Conservation (phyloP, 1,140 invertebrate species). For the Pomacea maculata region DNA sequence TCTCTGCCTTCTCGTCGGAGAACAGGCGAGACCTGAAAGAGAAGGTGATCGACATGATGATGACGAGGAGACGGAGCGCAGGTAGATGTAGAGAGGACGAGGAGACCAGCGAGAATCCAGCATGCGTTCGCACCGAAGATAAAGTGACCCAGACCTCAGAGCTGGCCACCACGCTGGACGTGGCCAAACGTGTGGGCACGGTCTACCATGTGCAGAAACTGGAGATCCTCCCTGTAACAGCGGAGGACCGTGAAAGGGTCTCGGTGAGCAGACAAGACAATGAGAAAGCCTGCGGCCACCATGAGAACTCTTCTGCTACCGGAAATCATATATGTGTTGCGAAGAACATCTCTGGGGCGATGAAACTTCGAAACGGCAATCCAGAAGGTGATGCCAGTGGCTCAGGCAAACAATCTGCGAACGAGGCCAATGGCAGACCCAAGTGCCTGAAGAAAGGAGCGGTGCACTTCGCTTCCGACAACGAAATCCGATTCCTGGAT, state of each 20-base stretch:
- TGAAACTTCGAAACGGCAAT: too few relatives aligned
- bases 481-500: constrained; percentile 22
- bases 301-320: too few relatives aligned
- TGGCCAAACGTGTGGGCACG: neutral
- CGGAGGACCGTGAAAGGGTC: neutral
- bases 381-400: too few relatives aligned
- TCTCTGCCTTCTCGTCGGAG: neutral
- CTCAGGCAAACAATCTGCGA: neutral
- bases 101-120: neutral
- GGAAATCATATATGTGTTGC: too few relatives aligned
- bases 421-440: neutral
- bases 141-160: constrained; percentile 32
- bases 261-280: too few relatives aligned
- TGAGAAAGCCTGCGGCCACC: too few relatives aligned
- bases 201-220: constrained; percentile 16
- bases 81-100: neutral
- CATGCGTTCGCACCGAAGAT: constrained; percentile 10
- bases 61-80: neutral
- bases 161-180: constrained; percentile 7
- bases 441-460: constrained; percentile 5
- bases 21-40: neutral
- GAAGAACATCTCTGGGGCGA: too few relatives aligned
- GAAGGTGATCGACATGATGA: too few relatives aligned
- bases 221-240: constrained; percentile 4
- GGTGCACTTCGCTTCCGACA: constrained; percentile 17